Evolutionary conservation across 1,140 invertebrate genomes (phyloP).

Genomic region (Luehdorfia chinensis): DNA sequence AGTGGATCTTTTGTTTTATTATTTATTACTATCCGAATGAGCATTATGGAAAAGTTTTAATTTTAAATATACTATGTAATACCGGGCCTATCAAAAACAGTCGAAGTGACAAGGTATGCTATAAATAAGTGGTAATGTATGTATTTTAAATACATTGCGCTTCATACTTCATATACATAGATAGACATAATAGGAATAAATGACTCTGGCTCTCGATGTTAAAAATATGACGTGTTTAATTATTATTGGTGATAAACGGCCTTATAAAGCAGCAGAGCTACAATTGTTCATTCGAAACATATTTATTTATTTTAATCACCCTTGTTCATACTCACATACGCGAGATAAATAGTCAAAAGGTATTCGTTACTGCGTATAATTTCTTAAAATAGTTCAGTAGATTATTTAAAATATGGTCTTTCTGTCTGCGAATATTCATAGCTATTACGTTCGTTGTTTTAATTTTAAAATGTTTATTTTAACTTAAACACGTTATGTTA

Average conservation of each 20-base stretch:
- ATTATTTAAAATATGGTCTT: constrained; percentile 22
- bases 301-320: background rate
- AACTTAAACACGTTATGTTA: constrained; percentile 70
- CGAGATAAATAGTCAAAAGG: background rate
- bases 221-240: constrained; percentile 1
- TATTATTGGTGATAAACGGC: background rate
- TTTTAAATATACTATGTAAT: too few species aligned
- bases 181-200: constrained; percentile 26
- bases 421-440: constrained; percentile 40
- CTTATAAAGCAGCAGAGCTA: constrained; percentile 1
- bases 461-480: constrained; percentile 75
- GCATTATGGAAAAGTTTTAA: too few species aligned
- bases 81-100: background rate
- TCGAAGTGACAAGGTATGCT: background rate
- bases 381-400: constrained; percentile 6
- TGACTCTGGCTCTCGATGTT: constrained; percentile 29
- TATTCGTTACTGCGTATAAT: constrained; percentile 1
- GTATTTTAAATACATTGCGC: constrained; percentile 15
- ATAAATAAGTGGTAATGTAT: too few species aligned
- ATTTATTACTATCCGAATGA: constrained; percentile 4
- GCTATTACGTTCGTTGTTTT: constrained; percentile 68
- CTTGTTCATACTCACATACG: background rate
- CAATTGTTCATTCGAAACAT: background rate
- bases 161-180: constrained; percentile 10
- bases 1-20: constrained; percentile 9